A percentile compares a stretch with the other conserved stretches of the same genome.
Evolutionary conservation across 1,140 invertebrate species (phyloP).

Genomic region (Microvelia longipes): DNA sequence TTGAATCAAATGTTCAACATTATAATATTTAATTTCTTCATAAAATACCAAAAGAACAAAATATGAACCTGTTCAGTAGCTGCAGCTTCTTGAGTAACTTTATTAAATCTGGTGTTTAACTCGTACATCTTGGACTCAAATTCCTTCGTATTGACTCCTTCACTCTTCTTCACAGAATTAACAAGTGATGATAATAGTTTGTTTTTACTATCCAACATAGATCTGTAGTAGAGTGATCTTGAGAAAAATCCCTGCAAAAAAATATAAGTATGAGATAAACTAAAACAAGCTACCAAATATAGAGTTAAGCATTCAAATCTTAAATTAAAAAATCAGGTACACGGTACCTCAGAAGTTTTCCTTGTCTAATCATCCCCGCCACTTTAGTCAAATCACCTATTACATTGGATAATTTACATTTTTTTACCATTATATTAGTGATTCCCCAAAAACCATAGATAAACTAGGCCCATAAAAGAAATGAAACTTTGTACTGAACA

Average conservation of each 20-base stretch:
- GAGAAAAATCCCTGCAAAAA: constrained; percentile 56
- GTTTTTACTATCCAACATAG: constrained; percentile 86
- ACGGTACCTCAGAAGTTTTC: no score
- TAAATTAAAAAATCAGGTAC: no score
- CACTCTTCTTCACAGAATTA: constrained; percentile 51
- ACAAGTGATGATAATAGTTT: constrained; percentile 82
- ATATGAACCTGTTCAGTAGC: constrained; percentile 49
- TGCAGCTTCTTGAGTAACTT: constrained; percentile 52
- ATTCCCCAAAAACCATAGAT: no score
- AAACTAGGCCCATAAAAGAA: no score
- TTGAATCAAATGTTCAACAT: no score
- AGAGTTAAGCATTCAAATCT: neutral
- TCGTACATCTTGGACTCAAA: constrained; percentile 42
- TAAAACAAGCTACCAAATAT: constrained; percentile 11
- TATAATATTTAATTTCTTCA: no score
- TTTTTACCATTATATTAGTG: no score
- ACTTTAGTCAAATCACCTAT: no score
- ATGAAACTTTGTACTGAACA: no score
- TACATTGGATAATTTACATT: no score
- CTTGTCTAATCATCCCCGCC: no score
- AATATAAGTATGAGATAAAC: constrained; percentile 11
- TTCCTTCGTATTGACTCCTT: constrained; percentile 47
- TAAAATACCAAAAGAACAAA: neutral
- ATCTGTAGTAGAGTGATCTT: constrained; percentile 74
- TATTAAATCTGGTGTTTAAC: constrained; percentile 66